Evolutionary conservation across 2,113 vertebrate species (phyloP).

Genomic region (Climacteris rufus): DNA sequence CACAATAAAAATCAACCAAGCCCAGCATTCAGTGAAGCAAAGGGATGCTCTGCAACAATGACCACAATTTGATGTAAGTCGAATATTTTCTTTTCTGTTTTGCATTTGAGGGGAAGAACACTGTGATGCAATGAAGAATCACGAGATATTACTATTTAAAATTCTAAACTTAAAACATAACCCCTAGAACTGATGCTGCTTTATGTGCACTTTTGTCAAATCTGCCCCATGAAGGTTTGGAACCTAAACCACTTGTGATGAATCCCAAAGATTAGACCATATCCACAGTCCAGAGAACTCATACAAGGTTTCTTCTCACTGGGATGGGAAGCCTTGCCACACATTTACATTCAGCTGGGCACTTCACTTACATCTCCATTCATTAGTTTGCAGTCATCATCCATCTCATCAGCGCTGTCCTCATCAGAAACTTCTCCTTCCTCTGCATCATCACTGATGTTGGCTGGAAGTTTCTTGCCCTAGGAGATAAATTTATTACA

Average conservation of each 20-base stretch:
- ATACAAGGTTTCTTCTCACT: not conserved
- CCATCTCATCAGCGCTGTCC: conserved; percentile 97
- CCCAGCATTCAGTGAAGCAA: not conserved
- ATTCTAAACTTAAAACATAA: not conserved
- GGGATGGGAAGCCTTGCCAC: not conserved
- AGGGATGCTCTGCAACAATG: not conserved
- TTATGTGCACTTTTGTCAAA: not conserved
- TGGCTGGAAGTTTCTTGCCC: conserved; percentile 96
- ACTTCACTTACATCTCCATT: conserved; percentile 88
- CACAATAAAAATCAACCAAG: not conserved
- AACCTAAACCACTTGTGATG: not conserved
- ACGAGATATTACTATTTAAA: not conserved
- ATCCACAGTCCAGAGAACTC: not conserved
- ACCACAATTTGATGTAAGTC: not conserved
- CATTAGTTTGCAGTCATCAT: conserved; percentile 94
- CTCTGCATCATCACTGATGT: conserved; percentile 89
- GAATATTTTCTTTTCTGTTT: not conserved
- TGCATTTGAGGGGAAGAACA: not conserved
- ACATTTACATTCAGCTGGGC: not conserved
- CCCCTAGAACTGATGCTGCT: not conserved
- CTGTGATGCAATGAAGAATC: not conserved
- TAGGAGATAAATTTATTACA: conserved; percentile 38
- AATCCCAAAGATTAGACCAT: not conserved
- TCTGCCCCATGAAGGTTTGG: not conserved
- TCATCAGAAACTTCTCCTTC: conserved; percentile 97